Evolutionary conservation across 2,797 vertebrate genomes (phyloP), one percentile per base, ranked within the genome.

Genomic region (Xiphophorus birchmanni): DNA sequence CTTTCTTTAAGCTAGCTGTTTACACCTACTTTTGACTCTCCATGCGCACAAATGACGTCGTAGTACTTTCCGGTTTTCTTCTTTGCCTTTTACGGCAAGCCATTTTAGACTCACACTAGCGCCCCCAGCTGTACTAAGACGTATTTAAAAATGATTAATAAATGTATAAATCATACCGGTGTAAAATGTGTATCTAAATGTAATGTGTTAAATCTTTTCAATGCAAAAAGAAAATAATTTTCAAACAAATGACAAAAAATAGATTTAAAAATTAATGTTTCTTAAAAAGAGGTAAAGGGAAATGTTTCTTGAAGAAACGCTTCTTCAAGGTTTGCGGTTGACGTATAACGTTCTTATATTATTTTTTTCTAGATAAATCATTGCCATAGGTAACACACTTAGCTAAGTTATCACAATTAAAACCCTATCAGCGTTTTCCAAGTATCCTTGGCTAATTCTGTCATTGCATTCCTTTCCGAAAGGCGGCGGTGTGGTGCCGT

Each of bases 41-140:
- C 94, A 94, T 93, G 94, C 93, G 94, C n/a, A 89, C 1, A 65
- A 54, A 11, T 1, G 67, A 71, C 67, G 67, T 44, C 1, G 23
- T 12, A n/a, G 40, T 42, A 7, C 40, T n/a, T 44, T 44, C 67
- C 67, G 67, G 40, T 63, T 29, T 76, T 76, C 42, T 76, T 60
- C 74, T 76, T 75, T 45, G 12, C 26, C 3, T 10, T 60, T 45
- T 60, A n/a, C 8, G 8, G 37, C 21, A 67, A 40, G 8, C 9
- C 7, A 12, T 26, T 18, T 67, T 11, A 10, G 23, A 44, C 4
- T 6, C 5, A 5, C 67, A 44, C 44, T 44, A 44, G 40, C 67
- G 67, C 67, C 67, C 44, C 67, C 40, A 71, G 18, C 35, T 67
- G 63, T 35, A 21, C 17, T 1, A 67, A 18, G 15, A 17, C 9